These are phyloP conservation scores for Thyatira batis DNA, from an alignment of 2,888 invertebrate genomes.

Conservation along the genomic window DNA sequence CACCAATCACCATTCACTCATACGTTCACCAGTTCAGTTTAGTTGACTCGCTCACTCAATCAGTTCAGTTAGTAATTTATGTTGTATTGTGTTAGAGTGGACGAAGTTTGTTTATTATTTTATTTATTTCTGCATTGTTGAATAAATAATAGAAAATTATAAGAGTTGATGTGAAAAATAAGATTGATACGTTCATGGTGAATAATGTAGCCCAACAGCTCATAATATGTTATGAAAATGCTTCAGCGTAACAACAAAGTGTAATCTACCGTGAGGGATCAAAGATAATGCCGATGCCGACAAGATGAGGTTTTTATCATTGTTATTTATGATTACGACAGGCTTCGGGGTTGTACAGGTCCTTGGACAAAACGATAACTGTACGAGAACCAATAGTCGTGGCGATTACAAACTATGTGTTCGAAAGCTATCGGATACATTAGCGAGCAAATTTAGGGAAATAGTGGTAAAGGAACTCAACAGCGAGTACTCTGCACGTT, in stretches of 20 bases:
- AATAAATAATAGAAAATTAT: not conserved
- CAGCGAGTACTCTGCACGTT: slow-evolving; percentile 67
- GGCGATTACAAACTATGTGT: slow-evolving; percentile 68
- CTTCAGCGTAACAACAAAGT: not conserved
- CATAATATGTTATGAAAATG: not conserved
- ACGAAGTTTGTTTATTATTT: not conserved
- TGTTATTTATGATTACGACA: slow-evolving; percentile 59
- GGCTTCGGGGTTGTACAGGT: slow-evolving; percentile 46
- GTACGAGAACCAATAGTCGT: slow-evolving; percentile 59
- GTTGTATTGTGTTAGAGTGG: not conserved
- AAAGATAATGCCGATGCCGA: slow-evolving; percentile 62
- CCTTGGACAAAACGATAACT: slow-evolving; percentile 64
- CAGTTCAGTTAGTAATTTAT: not conserved
- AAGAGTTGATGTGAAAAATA: not conserved
- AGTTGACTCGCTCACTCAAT: too few relatives aligned
- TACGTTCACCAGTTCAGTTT: too few relatives aligned
- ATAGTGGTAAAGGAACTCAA: slow-evolving; percentile 70
- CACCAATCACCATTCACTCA: too few relatives aligned
- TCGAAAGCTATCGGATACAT: slow-evolving; percentile 57
- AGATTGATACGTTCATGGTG: not conserved
- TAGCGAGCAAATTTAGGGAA: slow-evolving; percentile 65
- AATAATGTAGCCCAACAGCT: not conserved
- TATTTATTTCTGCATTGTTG: not conserved
- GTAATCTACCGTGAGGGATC: slow-evolving; percentile 23
- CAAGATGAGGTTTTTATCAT: slow-evolving; percentile 70